Conservation (phyloP, 2,113 vertebrate species). For the Myodes glareolus region DNA sequence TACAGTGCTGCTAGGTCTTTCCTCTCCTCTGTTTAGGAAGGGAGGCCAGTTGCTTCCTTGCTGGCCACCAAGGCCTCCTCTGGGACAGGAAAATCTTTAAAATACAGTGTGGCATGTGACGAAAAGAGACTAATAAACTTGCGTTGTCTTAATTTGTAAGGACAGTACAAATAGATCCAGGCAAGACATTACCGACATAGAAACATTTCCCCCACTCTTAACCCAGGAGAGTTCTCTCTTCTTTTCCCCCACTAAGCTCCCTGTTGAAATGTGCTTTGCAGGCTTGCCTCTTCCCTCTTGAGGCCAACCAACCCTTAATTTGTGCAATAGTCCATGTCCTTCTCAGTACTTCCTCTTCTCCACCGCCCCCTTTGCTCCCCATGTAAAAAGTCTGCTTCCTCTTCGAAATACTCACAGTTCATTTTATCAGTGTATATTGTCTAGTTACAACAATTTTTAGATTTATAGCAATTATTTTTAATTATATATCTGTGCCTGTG, state of each 20-base stretch:
- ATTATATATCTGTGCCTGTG: neutral
- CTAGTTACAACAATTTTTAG: neutral
- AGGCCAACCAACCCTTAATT: slow-evolving; percentile 16
- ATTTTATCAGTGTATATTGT: neutral
- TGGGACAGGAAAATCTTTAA: neutral
- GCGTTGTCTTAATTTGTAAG: neutral
- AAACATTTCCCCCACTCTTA: neutral
- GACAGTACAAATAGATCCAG: neutral
- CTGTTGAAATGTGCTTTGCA: neutral
- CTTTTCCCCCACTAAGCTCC: neutral
- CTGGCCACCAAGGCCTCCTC: accelerated
- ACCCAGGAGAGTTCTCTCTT: neutral
- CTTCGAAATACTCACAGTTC: neutral
- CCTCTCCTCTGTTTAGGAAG: neutral
- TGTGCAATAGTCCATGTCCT: neutral
- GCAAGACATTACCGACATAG: neutral
- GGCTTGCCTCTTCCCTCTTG: neutral
- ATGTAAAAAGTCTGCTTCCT: slow-evolving; percentile 8
- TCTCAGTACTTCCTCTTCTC: slow-evolving; percentile 15
- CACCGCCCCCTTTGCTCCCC: neutral
- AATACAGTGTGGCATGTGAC: slow-evolving; percentile 1
- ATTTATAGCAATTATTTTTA: neutral
- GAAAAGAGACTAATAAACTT: slow-evolving; percentile 19
- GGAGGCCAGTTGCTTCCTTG: neutral
- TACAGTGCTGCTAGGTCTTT: neutral